These are phyloP conservation scores for Gonocerus acuteangulatus DNA, from an alignment of 2,888 invertebrate genomes.

Conservation along the genomic window DNA sequence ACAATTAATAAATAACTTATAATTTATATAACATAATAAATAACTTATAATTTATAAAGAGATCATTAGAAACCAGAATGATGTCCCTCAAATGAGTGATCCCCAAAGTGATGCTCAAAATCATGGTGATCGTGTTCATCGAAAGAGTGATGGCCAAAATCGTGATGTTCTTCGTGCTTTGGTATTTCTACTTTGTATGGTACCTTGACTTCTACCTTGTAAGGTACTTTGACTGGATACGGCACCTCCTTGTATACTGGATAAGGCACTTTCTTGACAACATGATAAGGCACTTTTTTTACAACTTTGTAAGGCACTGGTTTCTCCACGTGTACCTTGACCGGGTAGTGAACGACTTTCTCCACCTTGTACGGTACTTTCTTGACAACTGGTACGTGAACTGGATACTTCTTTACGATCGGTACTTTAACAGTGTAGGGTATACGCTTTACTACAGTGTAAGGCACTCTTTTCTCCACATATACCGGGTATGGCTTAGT, in stretches of 20 bases:
- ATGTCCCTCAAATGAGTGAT: no score
- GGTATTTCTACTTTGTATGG: not conserved
- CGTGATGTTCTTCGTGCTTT: not conserved
- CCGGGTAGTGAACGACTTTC: constrained; percentile 25
- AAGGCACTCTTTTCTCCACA: constrained; percentile 65
- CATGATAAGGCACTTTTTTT: constrained; percentile 61
- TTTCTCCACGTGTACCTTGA: constrained; percentile 59
- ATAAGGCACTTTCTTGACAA: constrained; percentile 57
- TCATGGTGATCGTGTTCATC: not conserved
- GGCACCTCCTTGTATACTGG: constrained; percentile 22
- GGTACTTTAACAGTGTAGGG: constrained; percentile 35
- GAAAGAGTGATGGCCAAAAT: not conserved
- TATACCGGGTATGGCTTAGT: constrained; percentile 68
- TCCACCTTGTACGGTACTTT: constrained; percentile 9
- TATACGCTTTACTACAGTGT: constrained; percentile 41
- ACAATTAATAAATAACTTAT: no score
- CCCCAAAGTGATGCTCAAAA: not conserved
- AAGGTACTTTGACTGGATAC: not conserved
- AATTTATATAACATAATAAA: no score
- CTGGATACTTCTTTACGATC: constrained; percentile 37
- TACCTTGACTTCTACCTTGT: not conserved
- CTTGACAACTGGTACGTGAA: constrained; percentile 30
- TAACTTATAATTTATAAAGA: no score
- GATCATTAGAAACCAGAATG: no score
- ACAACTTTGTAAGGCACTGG: constrained; percentile 52